These are phyloP conservation scores for Phrynosoma platyrhinos DNA, from an alignment of 2,113 vertebrate species.

Conservation along the genomic window DNA sequence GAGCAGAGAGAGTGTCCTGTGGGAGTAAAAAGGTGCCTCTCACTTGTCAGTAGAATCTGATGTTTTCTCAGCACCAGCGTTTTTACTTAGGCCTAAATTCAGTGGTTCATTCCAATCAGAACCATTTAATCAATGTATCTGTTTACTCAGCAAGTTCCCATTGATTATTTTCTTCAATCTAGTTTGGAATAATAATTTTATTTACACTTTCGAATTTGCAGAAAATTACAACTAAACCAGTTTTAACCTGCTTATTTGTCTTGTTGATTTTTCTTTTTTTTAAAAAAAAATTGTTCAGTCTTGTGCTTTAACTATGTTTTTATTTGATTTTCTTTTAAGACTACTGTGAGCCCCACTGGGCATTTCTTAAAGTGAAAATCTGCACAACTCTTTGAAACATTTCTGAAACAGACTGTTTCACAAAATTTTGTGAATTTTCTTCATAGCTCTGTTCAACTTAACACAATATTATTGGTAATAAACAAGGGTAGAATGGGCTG, in stretches of 20 bases:
- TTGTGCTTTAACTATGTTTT: not conserved
- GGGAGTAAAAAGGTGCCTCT: not conserved
- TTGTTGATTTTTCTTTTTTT: too few relatives aligned
- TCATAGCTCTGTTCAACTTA: not conserved
- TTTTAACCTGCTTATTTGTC: too few relatives aligned
- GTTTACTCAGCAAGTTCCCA: too few relatives aligned
- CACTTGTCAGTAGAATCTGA: not conserved
- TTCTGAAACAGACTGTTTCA: not conserved
- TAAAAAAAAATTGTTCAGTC: too few relatives aligned
- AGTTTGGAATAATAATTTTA: too few relatives aligned
- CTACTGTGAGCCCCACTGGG: not conserved
- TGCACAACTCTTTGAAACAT: not conserved
- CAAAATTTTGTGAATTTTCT: not conserved
- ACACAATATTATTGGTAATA: not conserved
- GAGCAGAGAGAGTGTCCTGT: not conserved
- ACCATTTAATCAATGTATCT: too few relatives aligned
- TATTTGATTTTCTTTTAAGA: not conserved
- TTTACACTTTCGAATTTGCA: too few relatives aligned
- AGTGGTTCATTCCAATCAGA: too few relatives aligned
- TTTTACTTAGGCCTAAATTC: not conserved
- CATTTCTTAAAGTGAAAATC: not conserved
- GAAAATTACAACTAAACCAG: too few relatives aligned
- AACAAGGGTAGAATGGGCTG: not conserved
- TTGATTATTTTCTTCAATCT: too few relatives aligned
- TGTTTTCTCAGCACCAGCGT: not conserved